A percentile compares a stretch with the other conserved stretches of the same genome.
Conservation (phyloP, 2,113 vertebrate species). For the Butorides virescens region DNA sequence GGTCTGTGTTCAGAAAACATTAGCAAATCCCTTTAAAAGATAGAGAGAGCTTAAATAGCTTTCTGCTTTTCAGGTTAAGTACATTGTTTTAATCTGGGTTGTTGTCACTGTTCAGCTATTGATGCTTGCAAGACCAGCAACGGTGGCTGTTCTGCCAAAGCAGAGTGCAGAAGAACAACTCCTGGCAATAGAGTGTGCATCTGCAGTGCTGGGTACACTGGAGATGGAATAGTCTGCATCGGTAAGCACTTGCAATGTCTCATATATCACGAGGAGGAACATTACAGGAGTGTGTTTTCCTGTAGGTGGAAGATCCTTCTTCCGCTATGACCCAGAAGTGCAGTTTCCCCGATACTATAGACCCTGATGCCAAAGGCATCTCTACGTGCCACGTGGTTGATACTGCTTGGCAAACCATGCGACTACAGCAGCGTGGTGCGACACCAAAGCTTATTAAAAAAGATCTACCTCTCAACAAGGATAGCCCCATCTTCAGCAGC, state of each 20-base stretch:
- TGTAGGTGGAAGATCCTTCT: neutral
- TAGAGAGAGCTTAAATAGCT: neutral
- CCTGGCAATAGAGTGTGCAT: constrained; percentile 82
- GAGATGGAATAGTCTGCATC: constrained; percentile 87
- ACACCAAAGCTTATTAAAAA: neutral
- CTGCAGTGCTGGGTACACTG: constrained; percentile 78
- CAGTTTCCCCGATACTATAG: neutral
- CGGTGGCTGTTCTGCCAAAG: constrained; percentile 84
- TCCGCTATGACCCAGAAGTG: neutral
- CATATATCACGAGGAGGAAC: accelerated
- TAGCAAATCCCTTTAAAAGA: neutral
- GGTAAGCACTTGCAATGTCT: constrained; percentile 61
- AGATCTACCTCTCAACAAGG: neutral
- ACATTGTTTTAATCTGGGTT: neutral
- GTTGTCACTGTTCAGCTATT: constrained; percentile 66
- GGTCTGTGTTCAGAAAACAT: neutral
- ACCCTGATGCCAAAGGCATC: neutral
- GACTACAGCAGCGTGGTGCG: neutral
- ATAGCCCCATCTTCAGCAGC: neutral
- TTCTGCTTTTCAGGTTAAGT: neutral
- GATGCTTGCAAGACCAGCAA: constrained; percentile 80
- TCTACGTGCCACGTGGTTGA: accelerated
- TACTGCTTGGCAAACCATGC: neutral
- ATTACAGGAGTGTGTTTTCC: neutral
- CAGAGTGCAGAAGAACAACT: constrained; percentile 82